A percentile compares a stretch with the other conserved stretches of the same genome.
These are phyloP conservation scores for Mesochorus sp. DNA, from an alignment of 2,888 invertebrate genomes.

Conservation along the genomic window DNA sequence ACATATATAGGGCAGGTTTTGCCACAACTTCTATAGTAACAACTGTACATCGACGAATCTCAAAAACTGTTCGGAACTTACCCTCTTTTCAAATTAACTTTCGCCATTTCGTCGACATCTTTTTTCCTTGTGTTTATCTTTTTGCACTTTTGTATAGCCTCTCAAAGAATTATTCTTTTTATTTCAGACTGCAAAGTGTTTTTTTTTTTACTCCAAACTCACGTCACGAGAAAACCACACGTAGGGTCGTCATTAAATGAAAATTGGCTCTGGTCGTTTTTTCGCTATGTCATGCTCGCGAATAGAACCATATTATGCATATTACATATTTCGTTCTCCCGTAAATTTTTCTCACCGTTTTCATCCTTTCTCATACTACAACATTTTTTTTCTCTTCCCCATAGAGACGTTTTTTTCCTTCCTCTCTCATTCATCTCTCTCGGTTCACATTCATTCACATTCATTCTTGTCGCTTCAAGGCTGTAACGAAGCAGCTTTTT, in stretches of 20 bases:
- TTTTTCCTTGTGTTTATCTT: neutral
- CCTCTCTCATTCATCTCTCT: neutral
- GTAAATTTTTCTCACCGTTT: slow-evolving; percentile 10
- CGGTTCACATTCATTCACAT: slow-evolving; percentile 5
- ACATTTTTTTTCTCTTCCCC: neutral
- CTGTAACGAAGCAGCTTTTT: neutral
- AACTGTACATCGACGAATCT: neutral
- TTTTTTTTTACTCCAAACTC: too few relatives aligned
- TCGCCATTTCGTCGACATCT: neutral
- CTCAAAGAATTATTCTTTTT: neutral
- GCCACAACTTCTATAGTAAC: neutral
- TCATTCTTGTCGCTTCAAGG: neutral
- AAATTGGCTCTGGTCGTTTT: neutral
- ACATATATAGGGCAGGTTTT: too few relatives aligned
- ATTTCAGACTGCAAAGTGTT: neutral
- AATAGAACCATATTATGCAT: neutral
- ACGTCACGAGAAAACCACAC: neutral
- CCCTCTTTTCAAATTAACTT: neutral
- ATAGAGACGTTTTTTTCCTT: neutral
- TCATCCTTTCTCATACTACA: neutral
- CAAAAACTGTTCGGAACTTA: neutral
- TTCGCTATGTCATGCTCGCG: neutral
- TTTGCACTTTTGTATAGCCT: neutral
- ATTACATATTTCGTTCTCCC: slow-evolving; percentile 1
- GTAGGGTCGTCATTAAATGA: slow-evolving; percentile 1